Conservation (phyloP, 2,797 vertebrate genomes). For the Poeciliopsis paucimaculata region DNA sequence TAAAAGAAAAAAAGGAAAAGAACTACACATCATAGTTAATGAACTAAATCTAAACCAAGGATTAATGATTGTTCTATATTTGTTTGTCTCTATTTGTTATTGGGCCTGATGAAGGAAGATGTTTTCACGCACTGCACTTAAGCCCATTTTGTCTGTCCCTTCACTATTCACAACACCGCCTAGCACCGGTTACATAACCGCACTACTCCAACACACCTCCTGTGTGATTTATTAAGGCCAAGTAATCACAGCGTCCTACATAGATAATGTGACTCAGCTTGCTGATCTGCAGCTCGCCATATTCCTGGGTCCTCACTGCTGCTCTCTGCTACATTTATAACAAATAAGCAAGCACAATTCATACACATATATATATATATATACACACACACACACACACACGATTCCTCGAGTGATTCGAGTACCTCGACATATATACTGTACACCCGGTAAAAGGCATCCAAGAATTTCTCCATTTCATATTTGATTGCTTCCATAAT, state of each 20-base stretch:
- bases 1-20: neutral
- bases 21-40: neutral
- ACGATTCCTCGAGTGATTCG: no score
- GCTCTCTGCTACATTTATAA: conserved; percentile 13
- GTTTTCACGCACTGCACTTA: conserved; percentile 52
- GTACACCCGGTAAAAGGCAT: no score
- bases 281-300: conserved; percentile 41
- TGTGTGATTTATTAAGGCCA: conserved; percentile 71
- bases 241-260: conserved; percentile 67
- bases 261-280: conserved; percentile 69
- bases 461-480: neutral
- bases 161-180: conserved; percentile 66
- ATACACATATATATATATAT: no score
- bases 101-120: conserved; percentile 42
- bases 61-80: conserved; percentile 13
- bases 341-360: neutral
- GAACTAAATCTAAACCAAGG: neutral
- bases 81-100: conserved; percentile 24
- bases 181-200: conserved; percentile 79
- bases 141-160: conserved; percentile 59
- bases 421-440: no score
- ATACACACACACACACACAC: no score
- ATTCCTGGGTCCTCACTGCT: conserved; percentile 25
- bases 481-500: neutral
- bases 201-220: conserved; percentile 67